These are phyloP conservation scores for Lipophrys pholis DNA, from an alignment of 2,113 vertebrate genomes.

Conservation along the genomic window DNA sequence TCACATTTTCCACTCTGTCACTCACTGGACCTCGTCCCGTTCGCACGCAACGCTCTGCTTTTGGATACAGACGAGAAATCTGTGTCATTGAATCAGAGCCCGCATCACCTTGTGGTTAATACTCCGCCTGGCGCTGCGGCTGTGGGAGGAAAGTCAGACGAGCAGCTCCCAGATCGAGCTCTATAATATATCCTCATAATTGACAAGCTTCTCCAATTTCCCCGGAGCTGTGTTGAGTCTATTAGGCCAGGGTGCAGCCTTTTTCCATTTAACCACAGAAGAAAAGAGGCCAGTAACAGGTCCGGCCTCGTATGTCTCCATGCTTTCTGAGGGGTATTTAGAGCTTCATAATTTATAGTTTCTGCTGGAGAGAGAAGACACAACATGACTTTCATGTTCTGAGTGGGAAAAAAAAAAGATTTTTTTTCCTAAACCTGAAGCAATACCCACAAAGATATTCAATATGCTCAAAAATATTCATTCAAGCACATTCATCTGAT, in stretches of 20 bases:
- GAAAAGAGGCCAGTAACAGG: constrained; percentile 63
- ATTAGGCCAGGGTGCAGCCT: constrained; percentile 63
- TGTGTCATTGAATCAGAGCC: constrained; percentile 51
- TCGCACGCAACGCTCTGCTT: constrained; percentile 53
- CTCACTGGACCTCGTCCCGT: constrained; percentile 59
- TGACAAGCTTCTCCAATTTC: constrained; percentile 69
- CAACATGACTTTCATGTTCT: no score
- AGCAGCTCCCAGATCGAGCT: constrained; percentile 38
- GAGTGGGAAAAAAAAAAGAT: background rate
- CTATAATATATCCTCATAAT: constrained; percentile 63
- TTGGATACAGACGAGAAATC: constrained; percentile 52
- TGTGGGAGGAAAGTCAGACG: constrained; percentile 25
- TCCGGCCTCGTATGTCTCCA: constrained; percentile 44
- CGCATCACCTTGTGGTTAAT: constrained; percentile 54
- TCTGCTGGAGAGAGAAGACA: constrained; percentile 5
- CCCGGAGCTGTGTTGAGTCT: constrained; percentile 50
- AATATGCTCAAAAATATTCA: no score
- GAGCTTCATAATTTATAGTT: constrained; percentile 33
- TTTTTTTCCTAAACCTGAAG: background rate
- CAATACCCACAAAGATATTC: no score
- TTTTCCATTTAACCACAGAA: constrained; percentile 69
- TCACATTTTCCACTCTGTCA: constrained; percentile 80
- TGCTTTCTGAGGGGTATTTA: constrained; percentile 55
- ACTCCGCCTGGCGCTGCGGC: constrained; percentile 7
- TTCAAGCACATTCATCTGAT: no score